Base-by-base conservation (phyloP, 2,113 vertebrate genomes). In the Pomatostomus ruficeps region DNA sequence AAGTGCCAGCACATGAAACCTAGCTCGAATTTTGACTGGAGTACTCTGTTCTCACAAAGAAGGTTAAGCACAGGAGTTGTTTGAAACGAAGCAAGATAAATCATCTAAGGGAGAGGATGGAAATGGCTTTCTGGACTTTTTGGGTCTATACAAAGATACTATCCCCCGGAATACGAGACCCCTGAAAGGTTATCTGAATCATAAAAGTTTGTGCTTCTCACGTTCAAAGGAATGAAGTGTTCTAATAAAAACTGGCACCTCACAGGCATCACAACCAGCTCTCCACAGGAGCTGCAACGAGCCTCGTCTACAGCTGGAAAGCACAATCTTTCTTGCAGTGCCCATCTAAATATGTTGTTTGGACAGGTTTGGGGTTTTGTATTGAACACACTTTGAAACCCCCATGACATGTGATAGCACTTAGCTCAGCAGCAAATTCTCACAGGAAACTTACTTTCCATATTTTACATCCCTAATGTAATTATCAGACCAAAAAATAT, bases 121-220 rank as follows among this genome's bases (percentile, higher is more conserved):
- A 85, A 85, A 80, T 12, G 12, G 3, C 24, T 83, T 59, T 11
- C 42, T 67, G 42, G 9, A 4, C 59, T 74, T 89, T 96, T 91
- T 89, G 9, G 74, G 40, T 70, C 48, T 55, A 24, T 62, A 58
- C 48, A 61, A 62, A 78, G 55, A 86, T 92, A 62, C 48, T 68
- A 71, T 52, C 46, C 38, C 70, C 62, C 74, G 62, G 51, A 67
- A 89, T 68, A 81, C 22, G 68, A 96, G 62, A 35, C 42, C 43
- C 13, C 54, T 36, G 40, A 92, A 95, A 96, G 20, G 29, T 95
- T 93, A 74, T 94, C 74, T 94, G 74, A 92, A 48, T 59, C 74
- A 57, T 35, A 76, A 61, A 82, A 68, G 28, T 59, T 67, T n/a
- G 63, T 55, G 70, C 77, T 40, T 78, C 45, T 92, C 63, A 51